Evolutionary conservation across 1,140 invertebrate species (phyloP), one percentile per base, ranked within the genome.

Genomic region (Brachionus koreanus): DNA sequence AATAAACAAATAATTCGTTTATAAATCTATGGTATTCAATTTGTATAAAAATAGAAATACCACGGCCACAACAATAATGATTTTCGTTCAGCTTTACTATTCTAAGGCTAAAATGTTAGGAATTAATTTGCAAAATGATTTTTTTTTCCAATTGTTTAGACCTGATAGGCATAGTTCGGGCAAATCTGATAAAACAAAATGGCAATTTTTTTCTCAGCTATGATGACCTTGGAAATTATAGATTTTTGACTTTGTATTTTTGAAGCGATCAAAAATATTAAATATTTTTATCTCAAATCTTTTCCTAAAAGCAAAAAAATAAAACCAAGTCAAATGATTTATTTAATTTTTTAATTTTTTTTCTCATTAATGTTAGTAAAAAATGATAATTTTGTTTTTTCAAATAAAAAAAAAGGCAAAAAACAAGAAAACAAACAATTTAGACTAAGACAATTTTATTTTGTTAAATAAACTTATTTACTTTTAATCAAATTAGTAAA

Each of bases 401-500:
- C 16, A 52, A 13, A 16, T 16, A 16, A 52, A 52, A 4, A 7
- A 16, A n/a, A n/a, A n/a, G n/a, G n/a, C n/a, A n/a, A n/a, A n/a
- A n/a, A n/a, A n/a, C n/a, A n/a, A n/a, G n/a, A 57, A 57, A 57
- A 57, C 49, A 57, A 19, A 3, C 49, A 57, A 57, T 23, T 57
- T 23, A 19, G 16, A 9, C 19, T 57, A 57, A 0, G n/a, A n/a
- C n/a, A n/a, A 19, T 57, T 19, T 57, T 19, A 25, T 57, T 57
- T 57, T 10, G 33, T 33, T 65, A 65, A 33, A n/a, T 65, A 65
- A 65, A 65, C 6, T 65, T 65, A 65, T 65, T 65, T 65, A 33
- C 33, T 33, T 65, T 33, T 65, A 65, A 65, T 65, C 63, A 65
- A 65, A 65, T 65, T 65, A 65, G 63, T n/a, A 37, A 65, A 65